Percentiles rank a stretch among this genome's conserved stretches.
Evolutionary conservation across 2,888 invertebrate genomes (phyloP).

Genomic region (Bibio marci): DNA sequence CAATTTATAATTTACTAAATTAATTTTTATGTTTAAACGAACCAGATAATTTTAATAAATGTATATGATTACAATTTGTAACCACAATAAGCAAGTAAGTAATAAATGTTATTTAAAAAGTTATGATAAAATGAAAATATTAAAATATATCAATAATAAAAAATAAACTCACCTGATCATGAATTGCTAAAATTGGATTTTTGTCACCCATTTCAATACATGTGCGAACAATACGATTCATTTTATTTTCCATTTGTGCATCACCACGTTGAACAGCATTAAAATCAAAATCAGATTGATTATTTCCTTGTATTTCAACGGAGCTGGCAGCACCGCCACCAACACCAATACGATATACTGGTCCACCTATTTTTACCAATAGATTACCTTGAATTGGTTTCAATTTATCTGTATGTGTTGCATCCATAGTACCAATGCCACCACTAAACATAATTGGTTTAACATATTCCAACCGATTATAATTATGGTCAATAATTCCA

Average conservation of each 20-base stretch:
- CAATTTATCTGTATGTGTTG: constrained; percentile 60
- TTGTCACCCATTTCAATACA: constrained; percentile 66
- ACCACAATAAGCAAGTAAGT: no score
- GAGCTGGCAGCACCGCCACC: constrained; percentile 98
- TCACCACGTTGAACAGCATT: constrained; percentile 88
- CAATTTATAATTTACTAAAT: no score
- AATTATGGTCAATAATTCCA: constrained; percentile 44
- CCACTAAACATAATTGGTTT: constrained; percentile 99
- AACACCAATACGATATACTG: constrained; percentile 93
- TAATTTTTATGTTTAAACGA: no score
- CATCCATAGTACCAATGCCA: constrained; percentile 83
- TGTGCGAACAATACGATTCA: constrained; percentile 83
- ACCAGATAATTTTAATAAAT: no score
- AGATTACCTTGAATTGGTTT: constrained; percentile 67
- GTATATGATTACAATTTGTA: no score
- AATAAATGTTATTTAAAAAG: no score
- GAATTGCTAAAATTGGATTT: constrained; percentile 88
- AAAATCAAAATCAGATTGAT: constrained; percentile 74
- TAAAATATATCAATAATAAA: no score
- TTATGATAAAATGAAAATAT: no score
- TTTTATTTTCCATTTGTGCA: constrained; percentile 97
- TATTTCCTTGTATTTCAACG: constrained; percentile 82
- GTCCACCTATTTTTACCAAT: constrained; percentile 91
- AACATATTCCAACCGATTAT: constrained; percentile 72
- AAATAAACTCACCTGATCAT: constrained; percentile 66